Evolutionary conservation across 1,140 invertebrate genomes (phyloP), one percentile per base, ranked within the genome.

Genomic region (Potamilus streckersoni): DNA sequence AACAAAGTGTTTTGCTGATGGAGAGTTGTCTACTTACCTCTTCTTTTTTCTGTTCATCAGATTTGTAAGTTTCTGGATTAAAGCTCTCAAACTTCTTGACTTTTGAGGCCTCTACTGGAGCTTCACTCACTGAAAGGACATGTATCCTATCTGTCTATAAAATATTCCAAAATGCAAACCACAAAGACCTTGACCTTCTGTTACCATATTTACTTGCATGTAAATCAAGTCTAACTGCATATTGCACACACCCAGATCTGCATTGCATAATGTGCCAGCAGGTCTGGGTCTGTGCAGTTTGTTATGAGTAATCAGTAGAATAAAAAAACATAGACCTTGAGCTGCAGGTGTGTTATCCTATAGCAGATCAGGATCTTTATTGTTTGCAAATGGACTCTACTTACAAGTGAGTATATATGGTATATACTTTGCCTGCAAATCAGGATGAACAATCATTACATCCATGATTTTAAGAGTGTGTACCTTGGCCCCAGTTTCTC

Each of bases 41-140:
- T 60, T 89, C 87, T 75, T 88, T 89, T 73, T 87, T 88, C 74
- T 86, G 81, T 20, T 87, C 85, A 76, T 87, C 87, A 64, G 85
- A 84, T 77, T 88, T 89, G 75, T 81, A 89, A 0, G 83, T 86
- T 1, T 84, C 83, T 27, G 81, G 38, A 66, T 83, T 85, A 71
- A 80, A 87, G 73, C 86, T 88, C 66, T 88, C 84, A 84, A 82
- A 89, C 72, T 89, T 89, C 73, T 80, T 84, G 6, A 80, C 73
- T 75, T 87, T 89, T 11, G 83, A 83, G 2, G 82, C 82, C 66
- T 84, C 84, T 13, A 74, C 73, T n/a, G 86, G 86, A n/a, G 87
- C 86, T 63, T 88, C 79, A 80, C 84, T 86, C 76, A 88, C 87
- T 88, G 81, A 68, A 80, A 82, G 31, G 73, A 69, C 69, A 49